A percentile compares a stretch with the other conserved stretches of the same genome.
These are phyloP conservation scores for Pachyramphus minor DNA, from an alignment of 2,113 vertebrate genomes.

Conservation along the genomic window DNA sequence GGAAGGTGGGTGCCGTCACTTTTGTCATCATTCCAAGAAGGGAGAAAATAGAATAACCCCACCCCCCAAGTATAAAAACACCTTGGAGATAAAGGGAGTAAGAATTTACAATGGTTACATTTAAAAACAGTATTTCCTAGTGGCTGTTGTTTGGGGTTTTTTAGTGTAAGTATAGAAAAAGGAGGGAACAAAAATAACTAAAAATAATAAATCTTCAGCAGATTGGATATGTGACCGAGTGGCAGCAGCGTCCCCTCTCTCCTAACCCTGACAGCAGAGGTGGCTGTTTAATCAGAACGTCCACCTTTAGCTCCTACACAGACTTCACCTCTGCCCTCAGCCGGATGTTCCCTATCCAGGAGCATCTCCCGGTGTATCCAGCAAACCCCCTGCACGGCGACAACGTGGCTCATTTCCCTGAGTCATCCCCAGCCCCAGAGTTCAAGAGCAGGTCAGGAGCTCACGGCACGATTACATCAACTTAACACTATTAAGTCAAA, in stretches of 20 bases:
- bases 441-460: constrained; percentile 5
- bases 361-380: not conserved
- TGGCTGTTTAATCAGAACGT: not conserved
- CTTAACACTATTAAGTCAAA: not conserved
- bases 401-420: not conserved
- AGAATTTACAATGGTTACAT: not conserved
- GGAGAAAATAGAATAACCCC: not conserved
- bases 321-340: not conserved
- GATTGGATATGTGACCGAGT: not conserved
- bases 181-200: not conserved
- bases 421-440: not conserved
- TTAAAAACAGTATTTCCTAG: not conserved
- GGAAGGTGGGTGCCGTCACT: not conserved
- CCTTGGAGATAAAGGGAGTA: not conserved
- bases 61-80: not conserved
- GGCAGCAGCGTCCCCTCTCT: not conserved
- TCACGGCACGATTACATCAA: not conserved
- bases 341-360: not conserved
- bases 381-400: not conserved
- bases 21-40: not conserved
- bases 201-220: not conserved
- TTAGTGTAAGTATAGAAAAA: not conserved
- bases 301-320: not conserved
- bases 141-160: not conserved
- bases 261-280: not conserved